A percentile compares a stretch with the other conserved stretches of the same genome.
These are phyloP conservation scores for Mormyrops boulengeri DNA, from an alignment of 2,797 vertebrate genomes.

Conservation along the genomic window DNA sequence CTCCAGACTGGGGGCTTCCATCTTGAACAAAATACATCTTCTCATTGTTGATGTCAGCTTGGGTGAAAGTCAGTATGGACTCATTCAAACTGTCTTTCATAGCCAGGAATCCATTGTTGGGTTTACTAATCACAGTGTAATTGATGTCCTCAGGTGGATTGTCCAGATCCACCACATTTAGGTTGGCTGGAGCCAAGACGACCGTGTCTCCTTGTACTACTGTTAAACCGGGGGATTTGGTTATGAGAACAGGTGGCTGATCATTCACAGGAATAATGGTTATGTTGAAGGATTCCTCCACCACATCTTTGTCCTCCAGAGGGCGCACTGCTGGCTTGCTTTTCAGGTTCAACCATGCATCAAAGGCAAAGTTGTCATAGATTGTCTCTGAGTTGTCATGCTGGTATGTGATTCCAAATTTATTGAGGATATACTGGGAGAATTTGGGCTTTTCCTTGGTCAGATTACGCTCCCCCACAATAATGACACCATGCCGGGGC, in stretches of 20 bases:
- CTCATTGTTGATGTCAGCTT: slow-evolving; percentile 72
- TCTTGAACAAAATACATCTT: slow-evolving; percentile 79
- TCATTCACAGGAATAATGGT: slow-evolving; percentile 76
- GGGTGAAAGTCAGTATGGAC: slow-evolving; percentile 68
- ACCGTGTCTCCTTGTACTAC: slow-evolving; percentile 71
- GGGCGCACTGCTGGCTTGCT: slow-evolving; percentile 63
- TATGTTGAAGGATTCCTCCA: slow-evolving; percentile 78
- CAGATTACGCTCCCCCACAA: slow-evolving; percentile 75
- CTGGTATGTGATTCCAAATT: slow-evolving; percentile 73
- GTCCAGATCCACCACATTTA: slow-evolving; percentile 78
- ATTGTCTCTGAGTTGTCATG: slow-evolving; percentile 81
- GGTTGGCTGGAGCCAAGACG: slow-evolving; percentile 61
- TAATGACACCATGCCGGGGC: slow-evolving; percentile 69
- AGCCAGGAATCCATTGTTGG: slow-evolving; percentile 79
- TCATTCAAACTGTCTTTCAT: slow-evolving; percentile 55
- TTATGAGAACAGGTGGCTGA: slow-evolving; percentile 77
- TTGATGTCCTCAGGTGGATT: slow-evolving; percentile 70
- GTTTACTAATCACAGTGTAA: slow-evolving; percentile 70
- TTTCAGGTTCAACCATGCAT: slow-evolving; percentile 75
- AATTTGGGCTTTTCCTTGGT: slow-evolving; percentile 81
- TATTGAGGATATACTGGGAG: slow-evolving; percentile 77
- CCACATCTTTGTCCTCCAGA: slow-evolving; percentile 50
- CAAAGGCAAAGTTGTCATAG: slow-evolving; percentile 71
- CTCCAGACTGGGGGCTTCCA: slow-evolving; percentile 70
- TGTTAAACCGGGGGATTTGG: slow-evolving; percentile 67